These are phyloP conservation scores for Metridium senile DNA, from an alignment of 92 coral and sea anemone genomes.

Conservation along the genomic window DNA sequence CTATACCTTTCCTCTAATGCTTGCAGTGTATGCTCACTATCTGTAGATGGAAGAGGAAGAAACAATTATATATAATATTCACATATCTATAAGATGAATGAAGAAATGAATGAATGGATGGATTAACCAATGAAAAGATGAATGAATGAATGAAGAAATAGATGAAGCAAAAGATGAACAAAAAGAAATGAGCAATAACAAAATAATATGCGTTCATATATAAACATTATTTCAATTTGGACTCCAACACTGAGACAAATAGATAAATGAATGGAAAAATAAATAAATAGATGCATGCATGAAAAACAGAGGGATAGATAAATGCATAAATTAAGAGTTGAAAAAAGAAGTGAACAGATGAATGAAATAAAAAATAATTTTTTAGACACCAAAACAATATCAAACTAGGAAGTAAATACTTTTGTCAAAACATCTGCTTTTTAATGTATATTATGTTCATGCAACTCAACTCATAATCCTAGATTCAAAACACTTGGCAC, in stretches of 20 bases:
- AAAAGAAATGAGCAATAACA: too few species aligned
- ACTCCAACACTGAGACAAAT: background rate
- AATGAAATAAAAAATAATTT: too few species aligned
- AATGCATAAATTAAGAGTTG: background rate
- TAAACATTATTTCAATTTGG: too few species aligned
- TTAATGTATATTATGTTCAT: background rate
- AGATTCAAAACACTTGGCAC: conserved; percentile 1
- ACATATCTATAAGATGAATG: background rate
- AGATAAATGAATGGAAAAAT: background rate
- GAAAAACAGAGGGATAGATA: background rate
- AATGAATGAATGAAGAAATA: background rate
- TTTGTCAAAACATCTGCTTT: background rate
- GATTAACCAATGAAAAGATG: background rate
- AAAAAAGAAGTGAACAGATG: background rate
- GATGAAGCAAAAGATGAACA: too few species aligned
- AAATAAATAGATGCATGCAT: background rate
- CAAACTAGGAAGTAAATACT: too few species aligned
- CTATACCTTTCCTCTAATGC: conserved; percentile 69
- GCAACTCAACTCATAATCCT: background rate
- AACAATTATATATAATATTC: background rate
- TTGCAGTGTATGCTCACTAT: conserved; percentile 52
- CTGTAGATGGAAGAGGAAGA: conserved; percentile 39
- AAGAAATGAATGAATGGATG: background rate
- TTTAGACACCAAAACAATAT: background rate
- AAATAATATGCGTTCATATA: too few species aligned